These are phyloP conservation scores for Sebastes jordani DNA, from an alignment of 2,797 vertebrate genomes.

Conservation along the genomic window DNA sequence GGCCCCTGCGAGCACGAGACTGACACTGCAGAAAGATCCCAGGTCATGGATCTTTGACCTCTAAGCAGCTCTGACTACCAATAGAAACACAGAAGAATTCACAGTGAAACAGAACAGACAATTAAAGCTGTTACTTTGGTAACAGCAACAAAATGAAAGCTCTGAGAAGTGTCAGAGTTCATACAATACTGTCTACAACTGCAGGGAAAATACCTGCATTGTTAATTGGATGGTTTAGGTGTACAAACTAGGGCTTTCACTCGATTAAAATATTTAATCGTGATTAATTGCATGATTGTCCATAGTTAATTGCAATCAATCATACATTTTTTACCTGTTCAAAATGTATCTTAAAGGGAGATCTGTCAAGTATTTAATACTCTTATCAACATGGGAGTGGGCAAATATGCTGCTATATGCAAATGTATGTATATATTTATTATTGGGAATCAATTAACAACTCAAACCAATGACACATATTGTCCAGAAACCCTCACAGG, in stretches of 20 bases:
- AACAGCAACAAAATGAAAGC: background rate
- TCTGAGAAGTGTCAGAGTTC: background rate
- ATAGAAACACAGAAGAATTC: constrained; percentile 14
- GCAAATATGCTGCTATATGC: too few relatives aligned
- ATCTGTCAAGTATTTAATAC: too few relatives aligned
- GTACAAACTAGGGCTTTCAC: background rate
- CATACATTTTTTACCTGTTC: too few relatives aligned
- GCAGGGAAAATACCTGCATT: background rate
- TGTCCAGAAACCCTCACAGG: too few relatives aligned
- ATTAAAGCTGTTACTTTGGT: background rate
- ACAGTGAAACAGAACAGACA: constrained; percentile 18
- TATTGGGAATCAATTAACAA: too few relatives aligned
- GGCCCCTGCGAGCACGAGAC: constrained; percentile 11
- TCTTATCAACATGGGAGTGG: too few relatives aligned
- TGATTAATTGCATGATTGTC: too few relatives aligned
- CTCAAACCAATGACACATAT: too few relatives aligned
- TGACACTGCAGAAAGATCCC: constrained; percentile 4
- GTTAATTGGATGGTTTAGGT: background rate
- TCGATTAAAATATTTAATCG: too few relatives aligned
- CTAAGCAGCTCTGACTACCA: constrained; percentile 1
- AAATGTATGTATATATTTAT: too few relatives aligned
- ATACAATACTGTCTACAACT: background rate
- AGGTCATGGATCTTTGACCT: constrained; percentile 49
- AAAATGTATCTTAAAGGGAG: too few relatives aligned
- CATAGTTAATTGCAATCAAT: too few relatives aligned